phyloP scores from a whole-genome alignment of 1,140 invertebrate species.

The Drosophila lacteicornis region DNA sequence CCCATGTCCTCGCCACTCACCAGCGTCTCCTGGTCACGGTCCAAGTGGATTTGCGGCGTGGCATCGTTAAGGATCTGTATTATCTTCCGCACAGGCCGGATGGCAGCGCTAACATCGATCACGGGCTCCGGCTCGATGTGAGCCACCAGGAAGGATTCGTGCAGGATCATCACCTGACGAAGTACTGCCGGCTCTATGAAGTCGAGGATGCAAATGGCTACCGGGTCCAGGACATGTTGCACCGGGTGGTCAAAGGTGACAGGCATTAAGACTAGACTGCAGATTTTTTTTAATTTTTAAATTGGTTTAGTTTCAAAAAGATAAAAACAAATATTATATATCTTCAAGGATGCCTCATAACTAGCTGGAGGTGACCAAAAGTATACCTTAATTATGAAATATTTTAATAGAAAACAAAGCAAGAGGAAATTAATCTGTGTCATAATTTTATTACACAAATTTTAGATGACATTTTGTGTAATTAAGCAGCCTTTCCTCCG shows the following conservation, averaged over 20 bases:
- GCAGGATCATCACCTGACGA: constrained; percentile 11
- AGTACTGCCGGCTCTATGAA: constrained; percentile 12
- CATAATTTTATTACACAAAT: neutral
- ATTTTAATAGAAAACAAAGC: no score
- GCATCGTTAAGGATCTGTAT: constrained; percentile 6
- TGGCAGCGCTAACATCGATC: constrained; percentile 6
- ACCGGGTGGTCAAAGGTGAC: constrained; percentile 6
- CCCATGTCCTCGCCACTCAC: constrained; percentile 2
- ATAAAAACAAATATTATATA: no score
- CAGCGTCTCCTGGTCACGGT: neutral
- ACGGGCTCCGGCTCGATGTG: constrained; percentile 8
- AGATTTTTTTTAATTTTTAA: constrained; percentile 1
- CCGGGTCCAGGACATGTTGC: constrained; percentile 3
- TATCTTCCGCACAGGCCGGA: neutral
- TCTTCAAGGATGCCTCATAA: no score
- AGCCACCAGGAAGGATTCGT: constrained; percentile 14
- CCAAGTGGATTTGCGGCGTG: neutral
- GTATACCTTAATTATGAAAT: no score
- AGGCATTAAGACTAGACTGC: neutral
- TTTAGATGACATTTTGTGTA: neutral
- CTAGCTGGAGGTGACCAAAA: no score
- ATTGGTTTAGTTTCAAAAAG: neutral
- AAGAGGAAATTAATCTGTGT: neutral
- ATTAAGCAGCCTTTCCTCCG: neutral
- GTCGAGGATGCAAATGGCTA: constrained; percentile 15